phyloP scores from a whole-genome alignment of 2,113 vertebrate species.

The Accipiter cooperii region DNA sequence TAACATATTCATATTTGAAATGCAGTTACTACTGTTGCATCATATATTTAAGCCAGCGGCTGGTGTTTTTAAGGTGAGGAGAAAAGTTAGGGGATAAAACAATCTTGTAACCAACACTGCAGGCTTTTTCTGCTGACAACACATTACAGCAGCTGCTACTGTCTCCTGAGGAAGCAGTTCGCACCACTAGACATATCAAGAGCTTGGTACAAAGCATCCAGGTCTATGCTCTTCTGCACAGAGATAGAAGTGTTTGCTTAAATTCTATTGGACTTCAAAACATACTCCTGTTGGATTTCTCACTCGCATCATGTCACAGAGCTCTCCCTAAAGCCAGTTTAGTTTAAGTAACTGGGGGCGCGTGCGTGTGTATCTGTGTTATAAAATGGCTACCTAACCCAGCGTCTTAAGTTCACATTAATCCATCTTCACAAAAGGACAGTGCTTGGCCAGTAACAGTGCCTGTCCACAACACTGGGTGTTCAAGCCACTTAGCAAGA shows the following conservation, averaged over 20 bases:
- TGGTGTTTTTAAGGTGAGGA: not conserved
- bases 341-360: rapidly evolving
- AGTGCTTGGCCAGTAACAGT: too few relatives aligned
- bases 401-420: rapidly evolving
- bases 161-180: not conserved
- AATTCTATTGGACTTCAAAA: rapidly evolving
- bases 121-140: not conserved
- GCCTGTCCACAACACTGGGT: rapidly evolving
- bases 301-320: rapidly evolving
- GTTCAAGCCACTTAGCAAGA: not conserved
- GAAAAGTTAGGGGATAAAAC: not conserved
- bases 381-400: not conserved
- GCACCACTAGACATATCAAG: not conserved
- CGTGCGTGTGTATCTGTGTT: not conserved
- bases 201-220: rapidly evolving
- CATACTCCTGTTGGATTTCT: not conserved
- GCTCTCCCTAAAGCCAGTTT: not conserved
- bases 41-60: not conserved
- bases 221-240: not conserved
- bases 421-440: not conserved
- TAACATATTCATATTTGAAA: not conserved
- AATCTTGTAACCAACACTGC: not conserved
- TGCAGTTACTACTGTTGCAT: not conserved
- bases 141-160: not conserved
- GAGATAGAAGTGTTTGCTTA: too few relatives aligned